Base-by-base conservation (phyloP, 2,113 vertebrate genomes). In the Micronisus gabar region DNA sequence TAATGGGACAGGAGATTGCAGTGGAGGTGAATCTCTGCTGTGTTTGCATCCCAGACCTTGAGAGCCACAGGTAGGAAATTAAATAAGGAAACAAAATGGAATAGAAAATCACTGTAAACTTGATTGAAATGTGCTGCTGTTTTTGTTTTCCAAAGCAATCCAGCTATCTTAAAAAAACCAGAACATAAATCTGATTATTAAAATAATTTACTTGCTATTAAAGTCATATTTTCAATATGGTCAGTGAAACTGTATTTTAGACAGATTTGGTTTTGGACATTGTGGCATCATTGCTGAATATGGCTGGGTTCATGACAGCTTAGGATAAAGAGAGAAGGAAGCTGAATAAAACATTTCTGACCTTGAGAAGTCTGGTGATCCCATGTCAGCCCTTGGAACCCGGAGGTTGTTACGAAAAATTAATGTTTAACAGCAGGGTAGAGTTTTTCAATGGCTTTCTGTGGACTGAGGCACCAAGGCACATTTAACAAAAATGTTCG, bases 161-260 rank as follows among this genome's bases (percentile, higher is more conserved):
- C 18, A 13, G 6, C 5, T 14, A 0, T 23, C 53, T 25, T 4
- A 29, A 27, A 36, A 27, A 36, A 32, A 32, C 15, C 15, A 11
- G 20, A 52, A 47, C 21, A 22, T 13, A 11, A 36, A 53, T 47
- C 34, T 5, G 21, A n/a, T 22, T 6, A 15, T 52, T 17, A 7
- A 41, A 56, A 50, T 5, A 21, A 36, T 21, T 58, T 61, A 2
- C 34, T 52, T 45, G 14, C 34, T 6, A 2, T 29, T 13, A 1
- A 34, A 32, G 40, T 13, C 0, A 1, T 21, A 0, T 32, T 59
- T 75, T 25, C 6, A 12, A 5, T 30, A 1, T 1, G 0, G 19
- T 2, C 12, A 3, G 0, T 7, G 29, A 25, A 43, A 2, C 13
- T 16, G 14, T 3, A 2, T 13, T 81, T 63, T 9, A 4, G 56